Evolutionary conservation across 1,140 invertebrate genomes (phyloP), one percentile per base, ranked within the genome.

Genomic region (Phymastichus coffea): DNA sequence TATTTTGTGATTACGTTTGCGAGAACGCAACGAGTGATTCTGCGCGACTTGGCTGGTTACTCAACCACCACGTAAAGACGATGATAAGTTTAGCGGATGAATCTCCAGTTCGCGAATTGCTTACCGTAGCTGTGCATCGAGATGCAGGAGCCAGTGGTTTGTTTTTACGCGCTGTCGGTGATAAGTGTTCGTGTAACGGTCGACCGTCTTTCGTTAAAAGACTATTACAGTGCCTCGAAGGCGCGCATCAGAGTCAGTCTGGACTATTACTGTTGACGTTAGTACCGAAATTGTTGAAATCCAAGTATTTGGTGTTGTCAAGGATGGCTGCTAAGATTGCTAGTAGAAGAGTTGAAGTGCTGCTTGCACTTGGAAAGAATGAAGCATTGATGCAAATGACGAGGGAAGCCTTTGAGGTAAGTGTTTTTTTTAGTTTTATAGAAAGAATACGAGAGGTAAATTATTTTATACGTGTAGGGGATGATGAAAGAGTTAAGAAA

Each of bases 41-140:
- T 2, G 86, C 91, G 22, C 86, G 89, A 56, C 75, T 92, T 30
- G 85, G 86, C 0, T 93, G 90, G 89, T 73, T 93, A n/a, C 73
- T 93, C 19, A 83, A 87, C 1, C 88, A 89, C 68, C 84, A 91
- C 65, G 84, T 89, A 0, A 81, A 86, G 64, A 83, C 88, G 20
- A 76, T 92, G 0, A 83, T 93, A 12, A 75, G 80, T 28, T 72
- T 87, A 4, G 81, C 81, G 1, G 73, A 78, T 40, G 87, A 85
- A 66, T 76, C 83, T n/a, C 87, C 88, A 0, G 83, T 88, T 1
- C 80, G 80, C 26, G 86, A 89, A 69, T 83, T 90, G 60, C 71
- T 82, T 48, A 82, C 84, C 56, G 66, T 66, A 3, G 82, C 85
- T 37, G 79, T 89, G 44, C 86, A 89, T 72, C 71, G 80, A 54